Base-by-base conservation (phyloP, 2,888 invertebrate genomes). In the Agrotis clavis region DNA sequence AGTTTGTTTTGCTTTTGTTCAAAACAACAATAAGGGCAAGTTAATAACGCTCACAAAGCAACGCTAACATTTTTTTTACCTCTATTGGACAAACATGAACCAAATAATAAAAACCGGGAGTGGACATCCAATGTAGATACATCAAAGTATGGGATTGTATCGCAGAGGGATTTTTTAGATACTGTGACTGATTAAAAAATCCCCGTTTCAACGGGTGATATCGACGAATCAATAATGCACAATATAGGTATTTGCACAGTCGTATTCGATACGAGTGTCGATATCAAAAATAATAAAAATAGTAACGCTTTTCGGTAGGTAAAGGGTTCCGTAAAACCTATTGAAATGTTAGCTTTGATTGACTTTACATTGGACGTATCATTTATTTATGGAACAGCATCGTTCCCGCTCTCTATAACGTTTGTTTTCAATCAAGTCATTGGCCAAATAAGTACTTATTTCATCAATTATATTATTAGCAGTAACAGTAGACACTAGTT, bases 211-310 rank as follows among this genome's bases (percentile, higher is more conserved):
- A 56, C 77, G 57, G 16, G 61, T 77, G 77, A 83, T 84, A 87
- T 82, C 70, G 75, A 76, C 67, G 72, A 83, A 88, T 87, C 87
- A 88, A 88, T 88, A 87, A 84, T 87, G 83, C 83, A 83, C 75
- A 63, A 75, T 68, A 63, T 79, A 25, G 25, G 25, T 25, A 71
- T 80, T 82, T 85, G 50, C 75, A 77, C 53, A 64, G 51, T 19
- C 53, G 54, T 60, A 56, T 65, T 21, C 30, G n/a, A 74, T 60
- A 76, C 47, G 51, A 61, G 50, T 61, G 56, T 30, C 25, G 21
- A 18, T 41, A 25, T 61, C 13, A 48, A 63, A 66, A 63, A 51
- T 69, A 53, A 35, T 21, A 60, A 57, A 63, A 65, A 59, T 50
- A 57, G 19, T 47, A 19, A 62, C n/a, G 16, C 19, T 51, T 50